Percentiles rank a stretch among this genome's conserved stretches.
These are phyloP conservation scores for Neopipo cinnamomea DNA, from an alignment of 2,113 vertebrate species.

Conservation along the genomic window DNA sequence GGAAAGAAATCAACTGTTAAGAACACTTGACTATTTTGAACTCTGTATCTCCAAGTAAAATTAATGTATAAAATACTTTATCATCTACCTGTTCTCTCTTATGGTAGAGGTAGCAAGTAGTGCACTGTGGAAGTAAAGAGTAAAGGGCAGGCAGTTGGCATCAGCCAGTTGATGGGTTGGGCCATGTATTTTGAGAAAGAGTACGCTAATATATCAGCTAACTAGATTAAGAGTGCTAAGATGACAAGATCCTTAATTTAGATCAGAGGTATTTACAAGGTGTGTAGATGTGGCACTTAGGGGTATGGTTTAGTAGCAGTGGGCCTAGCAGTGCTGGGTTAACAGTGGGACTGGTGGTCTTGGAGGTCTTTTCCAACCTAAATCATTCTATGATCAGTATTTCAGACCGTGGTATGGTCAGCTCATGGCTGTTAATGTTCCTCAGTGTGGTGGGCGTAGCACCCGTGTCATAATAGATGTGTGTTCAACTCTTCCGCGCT, in stretches of 20 bases:
- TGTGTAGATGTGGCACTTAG: not conserved
- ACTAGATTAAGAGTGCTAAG: not conserved
- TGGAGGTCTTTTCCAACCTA: not conserved
- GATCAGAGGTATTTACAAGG: not conserved
- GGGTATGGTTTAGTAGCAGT: not conserved
- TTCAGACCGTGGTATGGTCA: not conserved
- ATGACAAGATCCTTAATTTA: not conserved
- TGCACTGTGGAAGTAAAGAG: not conserved
- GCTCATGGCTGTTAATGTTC: not conserved
- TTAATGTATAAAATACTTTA: not conserved
- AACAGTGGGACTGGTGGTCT: not conserved
- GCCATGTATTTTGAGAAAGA: not conserved
- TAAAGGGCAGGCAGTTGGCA: not conserved
- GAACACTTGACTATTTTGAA: not conserved
- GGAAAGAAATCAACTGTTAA: not conserved
- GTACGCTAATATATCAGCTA: not conserved
- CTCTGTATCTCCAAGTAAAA: not conserved
- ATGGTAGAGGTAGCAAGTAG: not conserved
- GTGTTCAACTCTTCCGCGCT: not conserved
- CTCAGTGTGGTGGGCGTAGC: accelerated
- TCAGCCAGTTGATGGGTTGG: not conserved
- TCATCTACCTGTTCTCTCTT: not conserved
- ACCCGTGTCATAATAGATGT: accelerated
- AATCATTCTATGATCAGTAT: not conserved
- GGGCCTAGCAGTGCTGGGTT: not conserved